Evolutionary conservation across 2,113 vertebrate genomes (phyloP).

Genomic region (Uria aalge): DNA sequence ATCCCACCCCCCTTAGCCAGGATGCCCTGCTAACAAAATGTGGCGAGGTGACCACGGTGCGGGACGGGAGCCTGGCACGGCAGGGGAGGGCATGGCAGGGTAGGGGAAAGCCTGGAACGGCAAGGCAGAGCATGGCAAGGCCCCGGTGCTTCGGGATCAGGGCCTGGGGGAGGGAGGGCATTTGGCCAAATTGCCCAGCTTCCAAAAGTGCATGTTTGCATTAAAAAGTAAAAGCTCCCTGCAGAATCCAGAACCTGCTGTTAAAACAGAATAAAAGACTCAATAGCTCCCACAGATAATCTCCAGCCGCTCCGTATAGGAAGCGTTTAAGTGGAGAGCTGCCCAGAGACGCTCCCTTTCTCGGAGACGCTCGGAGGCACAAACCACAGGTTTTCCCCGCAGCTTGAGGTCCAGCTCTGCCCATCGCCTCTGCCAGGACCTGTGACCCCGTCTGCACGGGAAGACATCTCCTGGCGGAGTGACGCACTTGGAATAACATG

Average conservation of each 20-base stretch:
- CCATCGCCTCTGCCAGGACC: neutral
- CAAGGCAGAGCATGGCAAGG: neutral
- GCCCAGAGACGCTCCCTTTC: neutral
- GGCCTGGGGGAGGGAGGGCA: neutral
- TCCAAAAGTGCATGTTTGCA: neutral
- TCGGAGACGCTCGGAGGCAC: rapidly evolving
- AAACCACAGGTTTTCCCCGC: neutral
- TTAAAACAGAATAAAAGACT: neutral
- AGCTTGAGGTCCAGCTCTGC: neutral
- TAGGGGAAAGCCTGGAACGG: neutral
- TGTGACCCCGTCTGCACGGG: neutral
- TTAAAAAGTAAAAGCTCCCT: neutral
- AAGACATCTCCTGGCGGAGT: neutral
- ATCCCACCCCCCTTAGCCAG: neutral
- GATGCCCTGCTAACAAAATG: neutral
- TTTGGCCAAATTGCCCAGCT: neutral
- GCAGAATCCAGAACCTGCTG: neutral
- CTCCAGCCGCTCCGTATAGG: neutral
- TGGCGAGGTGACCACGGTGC: neutral
- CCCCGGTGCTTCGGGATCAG: neutral
- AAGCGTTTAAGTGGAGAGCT: neutral
- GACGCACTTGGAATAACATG: neutral
- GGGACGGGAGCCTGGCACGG: neutral
- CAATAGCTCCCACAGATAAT: neutral
- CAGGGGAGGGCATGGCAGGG: neutral